These are phyloP conservation scores for Cantharis flavilabris DNA, from an alignment of 2,888 invertebrate genomes.

Conservation along the genomic window DNA sequence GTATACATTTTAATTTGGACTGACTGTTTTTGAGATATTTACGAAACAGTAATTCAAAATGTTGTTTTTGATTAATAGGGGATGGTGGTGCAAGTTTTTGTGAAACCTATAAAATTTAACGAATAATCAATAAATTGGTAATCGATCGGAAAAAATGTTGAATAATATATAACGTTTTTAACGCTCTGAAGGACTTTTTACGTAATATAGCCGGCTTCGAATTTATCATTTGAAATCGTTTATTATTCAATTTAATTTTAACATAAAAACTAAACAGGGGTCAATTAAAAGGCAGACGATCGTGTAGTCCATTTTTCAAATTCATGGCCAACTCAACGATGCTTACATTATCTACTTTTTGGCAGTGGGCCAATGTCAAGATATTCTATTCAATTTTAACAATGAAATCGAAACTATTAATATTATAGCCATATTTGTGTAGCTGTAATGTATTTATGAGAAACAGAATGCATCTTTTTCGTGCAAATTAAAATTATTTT, in stretches of 20 bases:
- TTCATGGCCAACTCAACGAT: constrained; percentile 16
- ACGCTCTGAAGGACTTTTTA: not conserved
- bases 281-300: constrained; percentile 28
- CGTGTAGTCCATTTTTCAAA: constrained; percentile 12
- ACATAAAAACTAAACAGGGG: constrained; percentile 9
- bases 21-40: not conserved
- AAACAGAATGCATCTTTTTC: not conserved
- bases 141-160: not conserved
- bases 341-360: constrained; percentile 1
- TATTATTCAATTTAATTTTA: not conserved
- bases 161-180: not conserved
- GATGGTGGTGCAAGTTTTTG: not conserved
- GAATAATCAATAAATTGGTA: not conserved
- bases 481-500: not conserved
- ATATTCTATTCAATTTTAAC: not conserved
- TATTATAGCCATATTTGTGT: not conserved
- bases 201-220: not conserved
- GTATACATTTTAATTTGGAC: not conserved
- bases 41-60: not conserved
- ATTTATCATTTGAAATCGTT: not conserved
- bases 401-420: not conserved
- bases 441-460: not conserved
- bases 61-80: not conserved
- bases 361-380: constrained; percentile 2
- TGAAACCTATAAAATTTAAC: not conserved